A percentile compares a stretch with the other conserved stretches of the same genome.
phyloP scores from a whole-genome alignment of 2,888 invertebrate species.

The Archips xylosteana region DNA sequence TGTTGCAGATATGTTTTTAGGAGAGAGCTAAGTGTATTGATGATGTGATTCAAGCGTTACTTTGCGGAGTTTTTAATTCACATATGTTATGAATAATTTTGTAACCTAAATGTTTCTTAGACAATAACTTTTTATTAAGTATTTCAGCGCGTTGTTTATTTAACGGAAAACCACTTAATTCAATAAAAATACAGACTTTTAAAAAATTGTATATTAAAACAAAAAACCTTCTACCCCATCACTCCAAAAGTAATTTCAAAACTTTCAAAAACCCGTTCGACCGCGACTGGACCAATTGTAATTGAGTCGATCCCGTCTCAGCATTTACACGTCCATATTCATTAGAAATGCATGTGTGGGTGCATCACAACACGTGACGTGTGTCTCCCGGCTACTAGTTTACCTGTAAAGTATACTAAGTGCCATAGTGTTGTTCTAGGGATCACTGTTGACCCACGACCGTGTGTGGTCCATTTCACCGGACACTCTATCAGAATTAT shows the following conservation, averaged over 20 bases:
- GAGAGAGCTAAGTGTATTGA: too few relatives aligned
- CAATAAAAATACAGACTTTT: too few relatives aligned
- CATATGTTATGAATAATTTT: too few relatives aligned
- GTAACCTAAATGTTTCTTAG: too few relatives aligned
- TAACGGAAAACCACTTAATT: too few relatives aligned
- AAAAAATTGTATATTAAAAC: too few relatives aligned
- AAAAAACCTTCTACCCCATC: too few relatives aligned
- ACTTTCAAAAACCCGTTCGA: constrained; percentile 8
- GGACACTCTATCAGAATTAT: constrained; percentile 47
- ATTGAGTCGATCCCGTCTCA: constrained; percentile 30
- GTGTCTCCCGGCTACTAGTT: constrained; percentile 74
- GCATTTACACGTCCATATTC: constrained; percentile 39
- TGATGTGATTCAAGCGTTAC: too few relatives aligned
- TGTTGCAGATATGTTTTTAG: too few relatives aligned
- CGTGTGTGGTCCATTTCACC: constrained; percentile 80
- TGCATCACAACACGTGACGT: constrained; percentile 63
- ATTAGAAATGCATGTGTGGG: constrained; percentile 42
- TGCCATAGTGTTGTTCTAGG: constrained; percentile 82
- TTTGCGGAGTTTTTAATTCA: too few relatives aligned
- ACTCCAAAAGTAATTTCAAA: background rate
- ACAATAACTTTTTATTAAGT: too few relatives aligned
- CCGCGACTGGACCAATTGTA: constrained; percentile 12
- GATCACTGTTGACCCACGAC: constrained; percentile 75
- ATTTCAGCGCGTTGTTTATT: too few relatives aligned
- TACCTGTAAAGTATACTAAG: constrained; percentile 83